Evolutionary conservation across 1,140 invertebrate species (phyloP).

Genomic region (Drosophila baimaii): DNA sequence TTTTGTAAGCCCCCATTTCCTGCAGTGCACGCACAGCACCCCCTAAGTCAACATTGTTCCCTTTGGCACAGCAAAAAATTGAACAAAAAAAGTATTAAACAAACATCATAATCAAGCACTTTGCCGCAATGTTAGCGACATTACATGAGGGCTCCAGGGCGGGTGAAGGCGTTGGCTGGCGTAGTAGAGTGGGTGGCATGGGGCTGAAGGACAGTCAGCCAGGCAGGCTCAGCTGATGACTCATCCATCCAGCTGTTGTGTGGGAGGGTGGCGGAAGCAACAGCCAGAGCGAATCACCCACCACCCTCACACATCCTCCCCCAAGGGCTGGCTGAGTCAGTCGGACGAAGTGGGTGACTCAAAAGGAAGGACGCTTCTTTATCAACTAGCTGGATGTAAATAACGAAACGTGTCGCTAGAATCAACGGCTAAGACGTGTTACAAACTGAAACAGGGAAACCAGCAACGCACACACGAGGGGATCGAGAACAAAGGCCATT

Average conservation of each 20-base stretch:
- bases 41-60: constrained; percentile 39
- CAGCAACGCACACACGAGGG: constrained; percentile 17
- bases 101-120: constrained; percentile 79
- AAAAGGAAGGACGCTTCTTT: constrained; percentile 60
- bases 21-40: constrained; percentile 35
- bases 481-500: constrained; percentile 43
- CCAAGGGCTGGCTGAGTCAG: no score
- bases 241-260: constrained; percentile 54
- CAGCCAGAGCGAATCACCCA: constrained; percentile 13
- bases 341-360: constrained; percentile 54
- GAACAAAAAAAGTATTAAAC: constrained; percentile 62
- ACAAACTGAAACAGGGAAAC: constrained; percentile 65
- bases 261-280: constrained; percentile 54
- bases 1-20: constrained; percentile 24
- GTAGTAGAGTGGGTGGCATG: not conserved
- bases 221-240: constrained; percentile 64
- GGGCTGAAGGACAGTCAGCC: constrained; percentile 20
- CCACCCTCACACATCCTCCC: no score
- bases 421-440: constrained; percentile 66
- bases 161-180: not conserved
- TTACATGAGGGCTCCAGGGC: constrained; percentile 19
- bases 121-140: constrained; percentile 60
- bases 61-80: constrained; percentile 33
- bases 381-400: constrained; percentile 62
- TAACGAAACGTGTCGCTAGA: constrained; percentile 71